Base-by-base conservation (phyloP, 2,888 invertebrate species). In the Lasiommata megera region DNA sequence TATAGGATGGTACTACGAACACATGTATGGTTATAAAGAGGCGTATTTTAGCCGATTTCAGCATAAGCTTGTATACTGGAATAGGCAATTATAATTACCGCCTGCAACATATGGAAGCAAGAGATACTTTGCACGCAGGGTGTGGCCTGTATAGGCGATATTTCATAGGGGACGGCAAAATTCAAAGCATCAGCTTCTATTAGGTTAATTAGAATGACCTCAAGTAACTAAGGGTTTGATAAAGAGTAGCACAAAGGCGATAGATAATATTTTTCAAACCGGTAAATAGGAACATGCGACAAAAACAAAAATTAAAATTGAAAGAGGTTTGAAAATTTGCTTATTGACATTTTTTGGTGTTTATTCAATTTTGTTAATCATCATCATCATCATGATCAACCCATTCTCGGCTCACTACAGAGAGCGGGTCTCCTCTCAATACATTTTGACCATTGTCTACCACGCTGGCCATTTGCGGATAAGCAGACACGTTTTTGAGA, bases 11-110 rank as follows among this genome's bases (percentile, higher is more conserved):
- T 40, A 47, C 46, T 51, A 16, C 23, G 28, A 38, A 14, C 38
- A 56, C 51, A 51, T 56, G 12, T 54, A 0, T 31, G 40, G 46
- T 51, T 57, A 54, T 60, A 56, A 60, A 60, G 60, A 50, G 51
- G 43, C 60, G 16, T 53, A 52, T 41, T 47, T 60, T 56, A 53
- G 43, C 52, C 37, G 36, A 31, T 56, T 56, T 31, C 17, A 38
- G 53, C 41, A 52, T 47, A 47, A 56, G 59, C 59, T 36, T 48
- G 36, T 16, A 16, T 7, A 8, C 14, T 44, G 28, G 28, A 16
- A 46, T 46, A 31, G 46, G 31, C 29, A 46, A 46, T 31, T 16
- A 31, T 43, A 12, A 43, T 46, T 31, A 46, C 11, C 14, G 29
- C 12, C 44, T 29, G 46, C 31, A 31, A 46, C 46, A 46, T 46